Conservation (phyloP, 2,113 vertebrate genomes). For the Podarcis cretensis region DNA sequence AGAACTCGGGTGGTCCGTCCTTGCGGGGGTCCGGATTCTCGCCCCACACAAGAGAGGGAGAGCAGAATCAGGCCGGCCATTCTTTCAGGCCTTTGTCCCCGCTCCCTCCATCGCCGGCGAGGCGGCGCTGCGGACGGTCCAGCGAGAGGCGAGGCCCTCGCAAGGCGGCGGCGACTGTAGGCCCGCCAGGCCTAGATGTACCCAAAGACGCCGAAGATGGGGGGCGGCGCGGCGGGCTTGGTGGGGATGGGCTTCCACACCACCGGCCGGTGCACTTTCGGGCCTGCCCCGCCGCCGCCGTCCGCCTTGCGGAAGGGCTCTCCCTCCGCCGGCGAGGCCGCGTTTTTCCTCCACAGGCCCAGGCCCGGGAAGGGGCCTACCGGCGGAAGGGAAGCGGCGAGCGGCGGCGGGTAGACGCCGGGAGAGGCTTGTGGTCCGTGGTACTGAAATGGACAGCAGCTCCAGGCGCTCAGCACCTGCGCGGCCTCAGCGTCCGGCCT, state of each 20-base stretch:
- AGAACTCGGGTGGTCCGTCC: neutral
- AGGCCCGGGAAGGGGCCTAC: conserved; percentile 72
- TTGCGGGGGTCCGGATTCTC: neutral
- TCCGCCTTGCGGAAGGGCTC: conserved; percentile 76
- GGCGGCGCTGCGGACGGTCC: neutral
- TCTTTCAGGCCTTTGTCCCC: neutral
- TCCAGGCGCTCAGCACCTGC: conserved; percentile 81
- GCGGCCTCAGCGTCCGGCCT: conserved; percentile 76
- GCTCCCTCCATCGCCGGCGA: neutral
- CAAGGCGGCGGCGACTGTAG: no score
- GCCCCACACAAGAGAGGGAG: neutral
- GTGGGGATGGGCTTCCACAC: conserved; percentile 98
- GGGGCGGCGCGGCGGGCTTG: conserved; percentile 84
- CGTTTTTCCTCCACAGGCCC: conserved; percentile 84
- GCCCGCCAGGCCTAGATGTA: conserved; percentile 81
- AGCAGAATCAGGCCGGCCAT: neutral
- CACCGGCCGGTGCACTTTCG: conserved; percentile 85
- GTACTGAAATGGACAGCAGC: conserved; percentile 90
- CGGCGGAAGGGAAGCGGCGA: conserved; percentile 62
- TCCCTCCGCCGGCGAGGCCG: conserved; percentile 67
- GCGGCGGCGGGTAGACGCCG: conserved; percentile 79
- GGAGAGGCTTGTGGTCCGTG: conserved; percentile 86
- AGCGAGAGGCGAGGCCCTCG: no score
- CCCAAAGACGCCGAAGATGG: conserved; percentile 92
- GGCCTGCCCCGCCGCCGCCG: conserved; percentile 57